Evolutionary conservation across 1,140 invertebrate species (phyloP).

Genomic region (Zaprionus davidi): DNA sequence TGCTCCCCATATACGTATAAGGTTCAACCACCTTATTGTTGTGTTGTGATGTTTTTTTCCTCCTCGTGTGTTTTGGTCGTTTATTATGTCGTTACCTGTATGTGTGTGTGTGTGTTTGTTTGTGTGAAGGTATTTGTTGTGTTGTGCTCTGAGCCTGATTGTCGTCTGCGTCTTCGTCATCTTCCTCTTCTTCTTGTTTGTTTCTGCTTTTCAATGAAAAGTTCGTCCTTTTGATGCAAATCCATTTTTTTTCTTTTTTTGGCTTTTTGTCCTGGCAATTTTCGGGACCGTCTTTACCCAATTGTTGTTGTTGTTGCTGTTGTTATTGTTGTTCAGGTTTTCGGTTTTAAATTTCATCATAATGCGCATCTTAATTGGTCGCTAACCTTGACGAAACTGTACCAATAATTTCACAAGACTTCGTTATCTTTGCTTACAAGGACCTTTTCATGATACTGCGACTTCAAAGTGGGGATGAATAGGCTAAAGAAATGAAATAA

Average conservation of each 20-base stretch:
- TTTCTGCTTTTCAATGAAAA: conserved; percentile 50
- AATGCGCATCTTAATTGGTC: conserved; percentile 59
- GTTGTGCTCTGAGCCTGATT: conserved; percentile 30
- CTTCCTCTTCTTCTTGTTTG: conserved; percentile 57
- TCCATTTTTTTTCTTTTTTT: conserved; percentile 42
- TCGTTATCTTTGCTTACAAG: background rate
- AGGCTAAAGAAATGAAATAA: too few species aligned
- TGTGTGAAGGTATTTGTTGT: conserved; percentile 38
- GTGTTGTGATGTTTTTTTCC: conserved; percentile 2
- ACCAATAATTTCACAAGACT: conserved; percentile 20
- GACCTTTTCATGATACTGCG: background rate
- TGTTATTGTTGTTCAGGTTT: conserved; percentile 28
- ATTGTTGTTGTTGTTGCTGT: background rate
- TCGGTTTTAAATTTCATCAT: conserved; percentile 68
- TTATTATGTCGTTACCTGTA: conserved; percentile 37
- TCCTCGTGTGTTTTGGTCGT: conserved; percentile 10
- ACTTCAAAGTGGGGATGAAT: background rate
- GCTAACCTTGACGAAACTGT: conserved; percentile 36
- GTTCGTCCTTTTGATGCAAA: conserved; percentile 73
- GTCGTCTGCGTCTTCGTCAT: conserved; percentile 10
- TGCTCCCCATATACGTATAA: conserved; percentile 35
- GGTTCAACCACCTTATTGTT: conserved; percentile 73
- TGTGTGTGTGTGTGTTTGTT: conserved; percentile 12
- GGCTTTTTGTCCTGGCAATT: conserved; percentile 43
- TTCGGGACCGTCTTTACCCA: conserved; percentile 26